These are phyloP conservation scores for Morpho helenor DNA, from an alignment of 2,888 invertebrate species.

Conservation along the genomic window DNA sequence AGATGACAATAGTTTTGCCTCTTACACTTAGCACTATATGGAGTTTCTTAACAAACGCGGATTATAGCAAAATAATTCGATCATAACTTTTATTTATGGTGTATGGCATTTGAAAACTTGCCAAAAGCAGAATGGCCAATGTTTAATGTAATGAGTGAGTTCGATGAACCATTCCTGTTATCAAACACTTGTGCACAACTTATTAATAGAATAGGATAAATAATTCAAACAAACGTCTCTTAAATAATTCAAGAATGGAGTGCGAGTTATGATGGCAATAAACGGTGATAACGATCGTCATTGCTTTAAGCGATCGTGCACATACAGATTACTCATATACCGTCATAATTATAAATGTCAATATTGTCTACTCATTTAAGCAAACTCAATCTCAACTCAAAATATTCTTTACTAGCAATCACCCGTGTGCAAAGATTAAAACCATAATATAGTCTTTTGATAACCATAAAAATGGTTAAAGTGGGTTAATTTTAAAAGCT, in stretches of 20 bases:
- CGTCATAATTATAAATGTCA: too few relatives aligned
- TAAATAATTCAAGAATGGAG: conserved; percentile 24
- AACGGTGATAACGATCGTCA: conserved; percentile 27
- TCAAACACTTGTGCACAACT: conserved; percentile 20
- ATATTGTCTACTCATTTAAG: too few relatives aligned
- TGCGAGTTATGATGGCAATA: conserved; percentile 29
- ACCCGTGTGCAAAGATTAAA: too few relatives aligned
- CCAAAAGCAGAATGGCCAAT: conserved; percentile 19
- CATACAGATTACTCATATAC: background rate
- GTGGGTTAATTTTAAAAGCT: too few relatives aligned
- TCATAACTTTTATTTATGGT: background rate
- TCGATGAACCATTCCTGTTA: conserved; percentile 24
- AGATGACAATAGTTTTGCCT: too few relatives aligned
- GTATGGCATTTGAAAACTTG: conserved; percentile 19
- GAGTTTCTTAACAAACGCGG: too few relatives aligned
- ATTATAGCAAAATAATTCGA: too few relatives aligned
- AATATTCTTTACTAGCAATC: too few relatives aligned
- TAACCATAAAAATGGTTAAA: too few relatives aligned
- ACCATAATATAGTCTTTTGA: too few relatives aligned
- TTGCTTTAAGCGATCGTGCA: conserved; percentile 18
- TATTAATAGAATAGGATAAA: conserved; percentile 26
- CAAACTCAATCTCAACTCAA: too few relatives aligned
- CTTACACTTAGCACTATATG: too few relatives aligned
- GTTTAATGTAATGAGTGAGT: conserved; percentile 16
- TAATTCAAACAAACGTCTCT: conserved; percentile 21